A percentile compares a stretch with the other conserved stretches of the same genome.
Conservation (phyloP, 2,888 invertebrate species). For the Epinotia brunnichana region DNA sequence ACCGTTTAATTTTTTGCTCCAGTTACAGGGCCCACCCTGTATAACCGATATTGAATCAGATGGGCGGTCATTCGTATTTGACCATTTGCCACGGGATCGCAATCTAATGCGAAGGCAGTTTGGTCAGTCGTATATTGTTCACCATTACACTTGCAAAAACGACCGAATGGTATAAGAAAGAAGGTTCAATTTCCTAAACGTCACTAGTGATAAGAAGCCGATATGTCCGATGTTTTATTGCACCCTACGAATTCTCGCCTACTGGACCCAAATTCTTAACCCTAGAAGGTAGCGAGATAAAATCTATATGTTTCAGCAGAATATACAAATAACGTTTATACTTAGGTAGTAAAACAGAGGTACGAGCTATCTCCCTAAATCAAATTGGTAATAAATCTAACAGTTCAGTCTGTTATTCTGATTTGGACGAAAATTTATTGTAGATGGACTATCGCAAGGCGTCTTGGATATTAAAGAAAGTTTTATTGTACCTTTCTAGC, state of each 20-base stretch:
- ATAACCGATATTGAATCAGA: conserved; percentile 20
- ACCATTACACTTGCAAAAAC: neutral
- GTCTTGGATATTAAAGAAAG: neutral
- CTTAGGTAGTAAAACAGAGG: conserved; percentile 21
- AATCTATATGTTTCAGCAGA: conserved; percentile 37
- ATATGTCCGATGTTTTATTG: conserved; percentile 33
- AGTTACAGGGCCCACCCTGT: too few species aligned
- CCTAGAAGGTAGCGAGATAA: conserved; percentile 31
- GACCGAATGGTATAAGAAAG: neutral
- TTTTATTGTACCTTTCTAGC: neutral
- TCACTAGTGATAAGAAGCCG: neutral
- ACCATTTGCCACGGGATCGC: conserved; percentile 32
- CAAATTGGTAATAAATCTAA: conserved; percentile 35
- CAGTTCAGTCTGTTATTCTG: conserved; percentile 17
- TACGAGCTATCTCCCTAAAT: conserved; percentile 26
- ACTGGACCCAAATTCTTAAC: conserved; percentile 34
- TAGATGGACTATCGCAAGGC: neutral
- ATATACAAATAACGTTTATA: conserved; percentile 23
- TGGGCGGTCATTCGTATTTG: conserved; percentile 21
- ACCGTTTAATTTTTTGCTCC: too few species aligned
- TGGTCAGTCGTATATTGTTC: neutral
- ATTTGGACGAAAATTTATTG: conserved; percentile 10
- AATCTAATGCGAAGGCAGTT: conserved; percentile 11
- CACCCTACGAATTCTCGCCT: conserved; percentile 33
- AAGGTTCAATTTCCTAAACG: neutral